Base-by-base conservation (phyloP, 2,113 vertebrate species). In the Hypocryptadius cinnamomeus region DNA sequence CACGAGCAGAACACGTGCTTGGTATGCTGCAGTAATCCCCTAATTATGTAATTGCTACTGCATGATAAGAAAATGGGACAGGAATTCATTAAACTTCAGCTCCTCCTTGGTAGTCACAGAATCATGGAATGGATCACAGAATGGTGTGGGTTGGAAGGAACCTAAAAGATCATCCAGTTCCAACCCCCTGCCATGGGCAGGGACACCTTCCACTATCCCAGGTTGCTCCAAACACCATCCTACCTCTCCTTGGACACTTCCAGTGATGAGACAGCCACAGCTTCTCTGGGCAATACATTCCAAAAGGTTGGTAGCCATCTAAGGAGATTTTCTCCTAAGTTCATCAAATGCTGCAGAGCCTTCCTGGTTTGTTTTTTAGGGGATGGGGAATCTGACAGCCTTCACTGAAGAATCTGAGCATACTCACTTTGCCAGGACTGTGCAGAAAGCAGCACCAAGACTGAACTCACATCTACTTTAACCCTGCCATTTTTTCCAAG, bases 51-150 rank as follows among this genome's bases (percentile, higher is more conserved):
- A 93, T 54, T 78, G 59, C 65, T 85, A 44, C 85, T 87, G 47
- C 72, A 70, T 9, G 53, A 68, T 85, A 93, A 91, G 71, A 80
- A 95, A 95, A 81, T 27, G 25, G 64, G 82, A 79, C 82, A 79
- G 20, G 70, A 90, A 93, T 94, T 93, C 50, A 83, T 94, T 82
- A 91, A 90, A 45, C 35, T 80, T 59, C 84, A 90, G 69, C 42
- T 92, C 72, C 42, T 93, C 78, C 57, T 82, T n/a, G 63, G 70
- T 2, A 89, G 61, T 17, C 48, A 50, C 25, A 56, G 79, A 83
- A 83, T 33, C 19, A 16, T 16, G 79, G 87, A 83, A 63, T 6
- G 79, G 71, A 89, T 77, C 64, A 50, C 12, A 63, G 64, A 56
- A 63, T 14, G 35, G 35, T 37, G 44, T 48, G 79, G 15, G 71